phyloP scores from a whole-genome alignment of 2,113 vertebrate species.

The Vidua chalybeata region DNA sequence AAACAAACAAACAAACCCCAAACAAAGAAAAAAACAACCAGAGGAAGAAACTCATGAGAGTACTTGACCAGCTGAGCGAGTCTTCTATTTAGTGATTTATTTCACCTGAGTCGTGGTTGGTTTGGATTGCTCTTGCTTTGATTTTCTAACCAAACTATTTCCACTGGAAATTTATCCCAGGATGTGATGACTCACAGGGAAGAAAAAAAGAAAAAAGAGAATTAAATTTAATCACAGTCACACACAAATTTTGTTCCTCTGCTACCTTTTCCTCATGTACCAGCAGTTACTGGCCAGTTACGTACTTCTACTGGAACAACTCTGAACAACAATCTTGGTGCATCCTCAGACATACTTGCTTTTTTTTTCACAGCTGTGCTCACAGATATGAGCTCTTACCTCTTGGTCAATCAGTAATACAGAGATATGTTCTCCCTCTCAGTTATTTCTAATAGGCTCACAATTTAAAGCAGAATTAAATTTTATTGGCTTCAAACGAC shows the following conservation, averaged over 20 bases:
- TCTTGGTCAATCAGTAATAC: not conserved
- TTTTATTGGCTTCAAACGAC: slow-evolving; percentile 28
- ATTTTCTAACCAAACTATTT: not conserved
- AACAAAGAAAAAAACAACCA: not conserved
- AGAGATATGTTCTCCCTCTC: not conserved
- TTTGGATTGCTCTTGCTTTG: not conserved
- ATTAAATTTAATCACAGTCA: not conserved
- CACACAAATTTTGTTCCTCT: not conserved
- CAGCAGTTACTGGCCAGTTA: not conserved
- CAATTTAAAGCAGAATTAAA: slow-evolving; percentile 5
- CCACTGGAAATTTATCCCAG: not conserved
- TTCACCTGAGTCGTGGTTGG: not conserved
- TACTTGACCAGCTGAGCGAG: not conserved
- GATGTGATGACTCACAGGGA: not conserved
- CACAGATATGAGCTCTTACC: not conserved
- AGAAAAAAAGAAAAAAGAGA: not conserved
- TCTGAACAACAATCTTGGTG: not conserved
- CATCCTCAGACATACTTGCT: not conserved
- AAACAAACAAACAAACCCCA: too few species aligned
- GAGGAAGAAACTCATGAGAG: not conserved
- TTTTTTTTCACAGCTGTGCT: not conserved
- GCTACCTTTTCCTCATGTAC: not conserved
- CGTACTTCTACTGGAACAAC: not conserved
- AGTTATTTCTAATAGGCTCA: not conserved
- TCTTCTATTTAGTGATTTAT: not conserved